Conservation (phyloP, 2,888 invertebrate genomes). For the Drosophila niveifrons region DNA sequence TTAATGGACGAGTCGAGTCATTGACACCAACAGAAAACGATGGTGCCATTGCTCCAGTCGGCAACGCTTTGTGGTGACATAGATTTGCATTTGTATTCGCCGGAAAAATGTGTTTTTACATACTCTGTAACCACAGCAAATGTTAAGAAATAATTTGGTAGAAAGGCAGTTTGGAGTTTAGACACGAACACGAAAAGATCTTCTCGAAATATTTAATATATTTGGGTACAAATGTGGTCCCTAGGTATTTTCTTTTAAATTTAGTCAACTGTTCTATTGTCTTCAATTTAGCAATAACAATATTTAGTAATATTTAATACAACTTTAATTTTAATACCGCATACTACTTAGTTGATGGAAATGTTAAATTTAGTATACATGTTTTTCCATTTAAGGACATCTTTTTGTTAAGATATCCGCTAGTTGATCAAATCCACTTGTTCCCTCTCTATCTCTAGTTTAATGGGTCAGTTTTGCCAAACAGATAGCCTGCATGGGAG, state of each 20-base stretch:
- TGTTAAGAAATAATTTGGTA: neutral
- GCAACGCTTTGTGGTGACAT: constrained; percentile 35
- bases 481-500: constrained; percentile 33
- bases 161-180: neutral
- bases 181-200: too few species aligned
- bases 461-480: constrained; percentile 59
- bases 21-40: constrained; percentile 47
- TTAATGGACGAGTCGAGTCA: constrained; percentile 61
- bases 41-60: constrained; percentile 55
- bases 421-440: neutral
- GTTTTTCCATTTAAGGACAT: neutral
- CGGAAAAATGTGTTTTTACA: constrained; percentile 37
- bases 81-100: constrained; percentile 56
- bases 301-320: too few species aligned
- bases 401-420: neutral
- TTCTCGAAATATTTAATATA: neutral
- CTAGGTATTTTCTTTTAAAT: too few species aligned
- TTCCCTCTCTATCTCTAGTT: neutral
- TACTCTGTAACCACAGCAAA: constrained; percentile 5
- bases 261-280: too few species aligned
- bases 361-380: neutral
- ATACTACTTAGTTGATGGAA: too few species aligned
- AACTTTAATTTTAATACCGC: too few species aligned
- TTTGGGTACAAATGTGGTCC: too few species aligned
- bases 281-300: too few species aligned